Conservation (phyloP, 2,113 vertebrate genomes). For the Gracilinanus agilis region DNA sequence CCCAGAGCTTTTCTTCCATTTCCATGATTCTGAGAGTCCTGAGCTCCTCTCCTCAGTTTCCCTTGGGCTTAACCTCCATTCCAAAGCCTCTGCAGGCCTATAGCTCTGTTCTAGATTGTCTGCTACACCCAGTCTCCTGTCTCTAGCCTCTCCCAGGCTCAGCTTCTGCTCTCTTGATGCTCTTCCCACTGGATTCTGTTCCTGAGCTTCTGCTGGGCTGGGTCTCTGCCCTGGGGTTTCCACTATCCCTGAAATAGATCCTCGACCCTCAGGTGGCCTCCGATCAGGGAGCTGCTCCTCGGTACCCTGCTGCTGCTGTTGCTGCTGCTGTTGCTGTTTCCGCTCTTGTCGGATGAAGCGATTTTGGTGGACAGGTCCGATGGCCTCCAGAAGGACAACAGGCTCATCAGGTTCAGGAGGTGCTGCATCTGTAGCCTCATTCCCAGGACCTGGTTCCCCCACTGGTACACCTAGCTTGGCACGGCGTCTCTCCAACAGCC, state of each 20-base stretch:
- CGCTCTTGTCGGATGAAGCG: constrained; percentile 88
- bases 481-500: constrained; percentile 89
- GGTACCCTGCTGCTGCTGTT: constrained; percentile 76
- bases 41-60: constrained; percentile 68
- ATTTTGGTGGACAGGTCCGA: constrained; percentile 89
- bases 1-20: constrained; percentile 65
- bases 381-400: constrained; percentile 85
- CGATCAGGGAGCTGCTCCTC: constrained; percentile 62
- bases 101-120: constrained; percentile 50
- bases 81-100: constrained; percentile 48
- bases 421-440: constrained; percentile 60
- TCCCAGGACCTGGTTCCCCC: constrained; percentile 71
- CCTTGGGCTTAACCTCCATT: constrained; percentile 66
- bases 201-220: constrained; percentile 49
- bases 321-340: constrained; percentile 71
- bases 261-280: constrained; percentile 77
- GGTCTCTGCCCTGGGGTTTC: constrained; percentile 64
- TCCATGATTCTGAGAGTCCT: constrained; percentile 73
- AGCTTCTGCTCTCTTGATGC: constrained; percentile 62
- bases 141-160: constrained; percentile 79
- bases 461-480: constrained; percentile 85
- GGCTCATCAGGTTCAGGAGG: constrained; percentile 74
- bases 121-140: constrained; percentile 55
- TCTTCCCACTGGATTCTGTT: constrained; percentile 73
- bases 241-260: constrained; percentile 61